phyloP scores from a whole-genome alignment of 92 coral and sea anemone species.

The Palythoa grandiflora region DNA sequence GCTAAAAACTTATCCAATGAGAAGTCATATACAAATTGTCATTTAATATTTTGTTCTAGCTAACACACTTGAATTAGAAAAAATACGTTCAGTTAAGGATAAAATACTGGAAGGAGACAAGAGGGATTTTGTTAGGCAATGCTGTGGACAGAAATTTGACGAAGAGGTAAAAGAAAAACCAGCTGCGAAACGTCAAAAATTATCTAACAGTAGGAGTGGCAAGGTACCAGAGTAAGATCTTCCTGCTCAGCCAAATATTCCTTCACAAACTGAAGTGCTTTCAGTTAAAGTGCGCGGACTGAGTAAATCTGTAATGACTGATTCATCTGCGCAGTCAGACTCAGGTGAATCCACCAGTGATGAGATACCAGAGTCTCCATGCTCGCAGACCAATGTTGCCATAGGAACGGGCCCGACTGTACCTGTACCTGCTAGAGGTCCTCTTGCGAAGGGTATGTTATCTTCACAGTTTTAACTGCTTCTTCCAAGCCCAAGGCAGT shows the following conservation, averaged over 20 bases:
- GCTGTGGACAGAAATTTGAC: background rate
- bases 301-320: background rate
- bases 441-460: constrained; percentile 8
- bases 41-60: constrained; percentile 3
- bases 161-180: background rate
- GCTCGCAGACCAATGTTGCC: constrained; percentile 3
- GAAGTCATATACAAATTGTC: background rate
- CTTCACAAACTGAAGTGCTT: background rate
- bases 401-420: background rate
- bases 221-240: constrained; percentile 9
- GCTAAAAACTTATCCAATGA: background rate
- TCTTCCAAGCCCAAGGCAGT: constrained; percentile 9
- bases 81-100: background rate
- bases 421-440: background rate
- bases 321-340: background rate
- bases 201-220: constrained; percentile 4
- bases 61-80: constrained; percentile 4
- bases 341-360: constrained; percentile 11
- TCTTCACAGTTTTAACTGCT: background rate
- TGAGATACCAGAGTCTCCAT: background rate
- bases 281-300: background rate
- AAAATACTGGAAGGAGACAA: background rate
- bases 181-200: constrained; percentile 6
- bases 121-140: constrained; percentile 1
- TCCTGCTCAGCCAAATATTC: background rate